phyloP scores from a whole-genome alignment of 1,140 invertebrate species.

The Radopholus similis region DNA sequence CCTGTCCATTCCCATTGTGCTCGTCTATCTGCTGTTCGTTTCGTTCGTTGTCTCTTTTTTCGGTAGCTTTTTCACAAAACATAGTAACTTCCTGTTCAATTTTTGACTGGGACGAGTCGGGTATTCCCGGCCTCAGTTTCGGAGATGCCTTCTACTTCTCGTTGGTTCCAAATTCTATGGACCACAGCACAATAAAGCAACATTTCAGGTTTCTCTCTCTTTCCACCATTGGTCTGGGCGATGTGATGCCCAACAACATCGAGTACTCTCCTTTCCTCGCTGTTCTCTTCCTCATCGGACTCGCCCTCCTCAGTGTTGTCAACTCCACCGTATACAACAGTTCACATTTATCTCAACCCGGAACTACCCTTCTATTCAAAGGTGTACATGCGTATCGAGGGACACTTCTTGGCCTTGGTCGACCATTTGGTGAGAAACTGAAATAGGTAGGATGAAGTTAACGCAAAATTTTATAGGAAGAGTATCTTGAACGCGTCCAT shows the following conservation, averaged over 20 bases:
- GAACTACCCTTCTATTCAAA: background rate
- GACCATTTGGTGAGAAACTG: background rate
- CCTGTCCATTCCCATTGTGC: slow-evolving; percentile 20
- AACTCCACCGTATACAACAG: slow-evolving; percentile 33
- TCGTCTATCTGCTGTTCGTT: slow-evolving; percentile 29
- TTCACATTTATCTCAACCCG: background rate
- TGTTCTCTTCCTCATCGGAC: slow-evolving; percentile 32
- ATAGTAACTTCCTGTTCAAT: no score
- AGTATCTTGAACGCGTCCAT: slow-evolving; percentile 26
- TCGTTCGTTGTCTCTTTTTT: slow-evolving; percentile 22
- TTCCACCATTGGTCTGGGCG: slow-evolving; percentile 35
- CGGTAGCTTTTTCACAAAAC: no score
- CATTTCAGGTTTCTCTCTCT: slow-evolving; percentile 4
- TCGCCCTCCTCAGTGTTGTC: slow-evolving; percentile 35
- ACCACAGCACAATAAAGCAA: background rate
- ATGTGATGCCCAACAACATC: slow-evolving; percentile 46
- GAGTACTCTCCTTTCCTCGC: slow-evolving; percentile 35
- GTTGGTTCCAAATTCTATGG: slow-evolving; percentile 10
- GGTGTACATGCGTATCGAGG: slow-evolving; percentile 16
- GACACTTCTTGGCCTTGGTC: slow-evolving; percentile 16
- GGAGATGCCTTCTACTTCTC: slow-evolving; percentile 34
- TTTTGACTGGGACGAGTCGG: no score
- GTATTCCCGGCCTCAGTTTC: slow-evolving; percentile 2
- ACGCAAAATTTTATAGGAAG: slow-evolving; percentile 14
- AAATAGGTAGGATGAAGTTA: background rate